Base-by-base conservation (phyloP, 1,140 invertebrate species). In the Chionoecetes opilio region DNA sequence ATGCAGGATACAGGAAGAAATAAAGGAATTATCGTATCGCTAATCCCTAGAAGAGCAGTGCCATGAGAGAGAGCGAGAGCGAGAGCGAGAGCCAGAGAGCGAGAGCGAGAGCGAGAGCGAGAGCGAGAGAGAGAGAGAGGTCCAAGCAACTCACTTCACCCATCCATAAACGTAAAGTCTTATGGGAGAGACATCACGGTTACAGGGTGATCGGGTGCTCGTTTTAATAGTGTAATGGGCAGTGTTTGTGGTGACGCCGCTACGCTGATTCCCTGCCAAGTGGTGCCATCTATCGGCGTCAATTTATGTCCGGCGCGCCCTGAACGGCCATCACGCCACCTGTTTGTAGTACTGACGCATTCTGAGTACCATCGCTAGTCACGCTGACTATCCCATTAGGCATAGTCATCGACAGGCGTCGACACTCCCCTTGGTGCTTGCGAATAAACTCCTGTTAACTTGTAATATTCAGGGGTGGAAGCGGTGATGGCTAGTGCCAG, bases 221-320 rank as follows among this genome's bases (percentile, higher is more conserved):
- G 63, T 75, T 75, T 75, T 75, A 75, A 75, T 75, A 75, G 5
- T n/a, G 63, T 75, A 75, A 75, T 75, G 63, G 63, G 21, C 63
- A n/a, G 11, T n/a, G 63, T 26, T 26, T 5, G 63, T 21, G 63
- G n/a, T 75, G 63, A 26, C 63, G 63, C 21, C 21, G 63, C 21
- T 75, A 75, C 63, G n/a, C 21, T 75, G n/a, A 75, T n/a, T 26
- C 63, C 63, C 63, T n/a, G 63, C 63, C 63, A n/a, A 75, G 63
- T 75, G 63, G 63, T 75, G 63, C n/a, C 63, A 75, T 75, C 63
- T 26, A 75, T 75, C n/a, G 63, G 63, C 63, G 63, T 26, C 63
- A 75, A n/a, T 75, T 75, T 75, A 75, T 75, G 63, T n/a, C 11
- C n/a, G 21, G 46, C 63, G 63, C n/a, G 63, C 21, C 6, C 21